Evolutionary conservation across 2,888 invertebrate species (phyloP).

Genomic region (Drosophila falleni): DNA sequence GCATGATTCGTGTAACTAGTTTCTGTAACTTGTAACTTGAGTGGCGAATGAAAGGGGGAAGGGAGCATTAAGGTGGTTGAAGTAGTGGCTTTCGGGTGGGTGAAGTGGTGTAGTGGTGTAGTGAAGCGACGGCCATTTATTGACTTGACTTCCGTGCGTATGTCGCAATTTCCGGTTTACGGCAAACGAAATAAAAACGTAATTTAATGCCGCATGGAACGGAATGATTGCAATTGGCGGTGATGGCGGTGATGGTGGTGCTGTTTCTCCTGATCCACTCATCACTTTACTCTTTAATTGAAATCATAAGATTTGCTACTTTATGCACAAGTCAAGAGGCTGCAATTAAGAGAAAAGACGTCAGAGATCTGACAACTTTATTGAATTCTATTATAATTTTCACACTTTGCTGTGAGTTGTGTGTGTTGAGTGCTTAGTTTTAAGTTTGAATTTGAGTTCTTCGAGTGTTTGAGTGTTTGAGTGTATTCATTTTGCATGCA

Average conservation of each 20-base stretch:
- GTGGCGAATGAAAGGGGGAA: neutral
- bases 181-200: constrained; percentile 80
- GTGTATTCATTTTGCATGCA: constrained; percentile 41
- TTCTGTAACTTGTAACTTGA: constrained; percentile 46
- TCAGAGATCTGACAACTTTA: constrained; percentile 64
- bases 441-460: neutral
- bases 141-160: constrained; percentile 82
- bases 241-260: constrained; percentile 27
- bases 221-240: constrained; percentile 21
- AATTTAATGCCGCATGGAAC: constrained; percentile 69
- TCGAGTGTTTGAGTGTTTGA: constrained; percentile 10
- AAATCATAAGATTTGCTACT: constrained; percentile 73
- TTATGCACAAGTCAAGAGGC: constrained; percentile 48
- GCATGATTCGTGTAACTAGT: constrained; percentile 60
- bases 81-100: neutral
- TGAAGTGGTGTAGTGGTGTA: constrained; percentile 19
- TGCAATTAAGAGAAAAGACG: constrained; percentile 39
- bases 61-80: neutral
- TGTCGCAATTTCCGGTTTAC: constrained; percentile 81
- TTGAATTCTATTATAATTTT: constrained; percentile 78
- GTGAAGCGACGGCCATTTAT: constrained; percentile 63
- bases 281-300: constrained; percentile 62
- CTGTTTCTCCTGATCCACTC: constrained; percentile 40
- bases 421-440: constrained; percentile 39
- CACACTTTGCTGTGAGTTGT: constrained; percentile 66